Conservation (phyloP, 2,888 invertebrate species). For the Acanthococcus lagerstroemiae region DNA sequence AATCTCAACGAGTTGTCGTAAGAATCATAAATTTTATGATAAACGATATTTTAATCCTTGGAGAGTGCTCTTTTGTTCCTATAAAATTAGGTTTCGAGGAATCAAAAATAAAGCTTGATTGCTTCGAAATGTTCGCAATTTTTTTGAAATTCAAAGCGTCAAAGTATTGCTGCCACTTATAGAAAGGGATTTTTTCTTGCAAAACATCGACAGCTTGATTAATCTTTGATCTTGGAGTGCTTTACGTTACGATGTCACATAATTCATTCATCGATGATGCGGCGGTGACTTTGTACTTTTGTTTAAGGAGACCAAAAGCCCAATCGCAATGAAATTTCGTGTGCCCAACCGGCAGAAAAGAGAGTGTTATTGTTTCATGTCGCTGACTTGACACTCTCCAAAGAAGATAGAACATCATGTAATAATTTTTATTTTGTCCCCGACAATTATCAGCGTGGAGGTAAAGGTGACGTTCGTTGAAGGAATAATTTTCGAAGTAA, state of each 20-base stretch:
- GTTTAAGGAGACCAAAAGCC: not conserved
- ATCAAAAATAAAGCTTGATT: not conserved
- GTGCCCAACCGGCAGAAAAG: not conserved
- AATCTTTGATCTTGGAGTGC: not conserved
- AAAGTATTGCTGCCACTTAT: not conserved
- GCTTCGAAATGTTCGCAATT: not conserved
- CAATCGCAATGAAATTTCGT: not conserved
- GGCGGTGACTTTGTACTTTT: not conserved
- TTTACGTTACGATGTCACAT: not conserved
- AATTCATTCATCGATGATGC: not conserved
- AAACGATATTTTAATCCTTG: no score
- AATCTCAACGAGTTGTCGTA: no score
- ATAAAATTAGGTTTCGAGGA: no score
- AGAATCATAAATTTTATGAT: no score
- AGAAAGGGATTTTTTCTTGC: no score
- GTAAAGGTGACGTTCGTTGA: not conserved
- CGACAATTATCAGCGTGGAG: conserved; percentile 3
- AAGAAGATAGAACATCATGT: not conserved
- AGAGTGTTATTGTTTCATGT: not conserved
- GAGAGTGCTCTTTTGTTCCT: no score
- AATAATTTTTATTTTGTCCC: not conserved
- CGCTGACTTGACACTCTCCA: not conserved
- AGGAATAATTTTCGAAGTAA: not conserved
- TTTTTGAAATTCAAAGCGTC: no score
- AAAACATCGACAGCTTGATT: no score